Evolutionary conservation across 2,797 vertebrate genomes (phyloP).

Genomic region (Aselliscus stoliczkanus): DNA sequence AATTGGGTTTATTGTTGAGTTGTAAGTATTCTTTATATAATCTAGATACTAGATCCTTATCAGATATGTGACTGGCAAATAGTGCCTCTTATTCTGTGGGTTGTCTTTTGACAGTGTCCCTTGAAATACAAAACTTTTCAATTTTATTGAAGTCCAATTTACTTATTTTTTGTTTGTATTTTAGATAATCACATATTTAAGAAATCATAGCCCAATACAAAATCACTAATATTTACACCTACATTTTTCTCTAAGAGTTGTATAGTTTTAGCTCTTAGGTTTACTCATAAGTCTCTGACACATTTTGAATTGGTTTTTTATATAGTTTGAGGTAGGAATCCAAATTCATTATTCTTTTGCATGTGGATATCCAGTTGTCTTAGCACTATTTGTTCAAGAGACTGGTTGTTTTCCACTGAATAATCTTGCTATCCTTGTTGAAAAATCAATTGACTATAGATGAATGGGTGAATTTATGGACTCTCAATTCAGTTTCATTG

Average conservation of each 20-base stretch:
- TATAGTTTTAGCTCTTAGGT: neutral
- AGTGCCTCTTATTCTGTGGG: neutral
- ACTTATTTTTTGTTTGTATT: neutral
- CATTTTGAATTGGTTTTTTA: neutral
- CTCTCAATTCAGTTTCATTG: neutral
- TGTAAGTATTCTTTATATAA: neutral
- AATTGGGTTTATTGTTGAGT: neutral
- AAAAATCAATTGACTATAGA: neutral
- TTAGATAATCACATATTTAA: neutral
- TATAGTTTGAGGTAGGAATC: neutral
- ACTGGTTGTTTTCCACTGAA: no score
- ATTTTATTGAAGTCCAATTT: neutral
- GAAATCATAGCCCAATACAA: neutral
- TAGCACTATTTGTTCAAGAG: neutral
- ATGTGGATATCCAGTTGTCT: neutral
- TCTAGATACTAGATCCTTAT: neutral
- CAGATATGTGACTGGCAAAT: neutral
- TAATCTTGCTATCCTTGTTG: neutral
- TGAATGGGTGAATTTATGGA: neutral
- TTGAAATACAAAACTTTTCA: neutral
- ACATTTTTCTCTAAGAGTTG: neutral
- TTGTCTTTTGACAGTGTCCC: neutral
- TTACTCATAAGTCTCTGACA: neutral
- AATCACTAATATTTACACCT: neutral
- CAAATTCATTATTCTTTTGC: neutral